These are phyloP conservation scores for Holcopasites calliopsidis DNA, from an alignment of 1,140 invertebrate species.

Conservation along the genomic window DNA sequence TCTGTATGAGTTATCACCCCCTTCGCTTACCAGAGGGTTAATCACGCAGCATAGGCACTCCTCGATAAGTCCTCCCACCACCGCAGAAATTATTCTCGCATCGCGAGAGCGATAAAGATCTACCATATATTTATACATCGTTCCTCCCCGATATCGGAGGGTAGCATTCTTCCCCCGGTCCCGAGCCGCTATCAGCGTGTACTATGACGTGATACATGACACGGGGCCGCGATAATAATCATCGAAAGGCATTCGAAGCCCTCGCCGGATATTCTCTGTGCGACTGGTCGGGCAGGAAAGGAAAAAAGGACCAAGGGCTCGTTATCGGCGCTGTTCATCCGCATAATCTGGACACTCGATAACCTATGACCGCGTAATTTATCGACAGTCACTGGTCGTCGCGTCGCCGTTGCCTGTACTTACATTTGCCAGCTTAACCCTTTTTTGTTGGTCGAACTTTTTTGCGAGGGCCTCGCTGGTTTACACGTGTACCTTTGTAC, in stretches of 20 bases:
- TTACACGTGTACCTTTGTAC: conserved; percentile 24
- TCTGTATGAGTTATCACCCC: no score
- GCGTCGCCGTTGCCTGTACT: not conserved
- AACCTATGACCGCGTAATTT: conserved; percentile 61
- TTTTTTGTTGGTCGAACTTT: not conserved
- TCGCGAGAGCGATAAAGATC: no score
- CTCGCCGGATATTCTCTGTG: conserved; percentile 26
- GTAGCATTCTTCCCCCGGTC: conserved; percentile 19
- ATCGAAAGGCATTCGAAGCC: conserved; percentile 54
- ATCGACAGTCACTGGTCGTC: conserved; percentile 39
- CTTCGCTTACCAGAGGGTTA: no score
- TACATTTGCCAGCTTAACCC: not conserved
- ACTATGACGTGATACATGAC: conserved; percentile 65
- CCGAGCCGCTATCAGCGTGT: conserved; percentile 54
- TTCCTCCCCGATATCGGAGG: conserved; percentile 33
- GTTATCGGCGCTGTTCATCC: conserved; percentile 55
- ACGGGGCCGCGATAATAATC: conserved; percentile 59
- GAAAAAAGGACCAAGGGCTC: conserved; percentile 12
- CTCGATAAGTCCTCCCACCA: no score
- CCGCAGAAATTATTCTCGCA: no score
- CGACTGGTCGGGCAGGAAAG: conserved; percentile 24
- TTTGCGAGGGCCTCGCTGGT: no score
- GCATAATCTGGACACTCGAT: conserved; percentile 49
- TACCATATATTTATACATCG: no score
- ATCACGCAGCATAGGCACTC: no score